Conservation (phyloP, 1,140 invertebrate genomes). For the Drosophila paulistorum region DNA sequence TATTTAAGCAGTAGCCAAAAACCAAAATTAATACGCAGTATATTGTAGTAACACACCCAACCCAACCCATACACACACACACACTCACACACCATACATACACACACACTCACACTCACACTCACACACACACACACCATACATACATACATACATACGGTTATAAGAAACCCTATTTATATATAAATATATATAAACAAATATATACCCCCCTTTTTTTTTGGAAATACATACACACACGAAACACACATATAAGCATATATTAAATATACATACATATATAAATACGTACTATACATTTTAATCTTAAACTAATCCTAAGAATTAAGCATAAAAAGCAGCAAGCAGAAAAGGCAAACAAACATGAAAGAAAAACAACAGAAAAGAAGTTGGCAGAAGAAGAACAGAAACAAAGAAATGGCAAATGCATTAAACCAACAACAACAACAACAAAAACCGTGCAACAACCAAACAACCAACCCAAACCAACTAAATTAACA, state of each 20-base stretch:
- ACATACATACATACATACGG: conserved; percentile 36
- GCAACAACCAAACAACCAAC: conserved; percentile 23
- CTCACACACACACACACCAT: conserved; percentile 16
- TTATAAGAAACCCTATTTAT: conserved; percentile 53
- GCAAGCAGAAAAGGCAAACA: conserved; percentile 22
- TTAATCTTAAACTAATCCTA: conserved; percentile 67
- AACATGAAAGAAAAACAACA: background rate
- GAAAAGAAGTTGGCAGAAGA: conserved; percentile 14
- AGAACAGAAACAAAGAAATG: background rate
- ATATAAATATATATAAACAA: conserved; percentile 28
- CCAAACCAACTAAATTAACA: conserved; percentile 37
- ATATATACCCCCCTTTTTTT: conserved; percentile 70
- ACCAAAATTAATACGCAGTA: conserved; percentile 72
- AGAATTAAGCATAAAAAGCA: conserved; percentile 27
- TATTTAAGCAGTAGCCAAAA: conserved; percentile 76
- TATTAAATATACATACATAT: conserved; percentile 32
- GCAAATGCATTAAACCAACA: conserved; percentile 30
- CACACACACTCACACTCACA: conserved; percentile 29
- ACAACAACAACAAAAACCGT: background rate
- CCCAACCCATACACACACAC: conserved; percentile 28
- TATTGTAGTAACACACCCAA: conserved; percentile 61
- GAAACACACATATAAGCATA: conserved; percentile 45
- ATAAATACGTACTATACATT: conserved; percentile 69
- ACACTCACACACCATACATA: conserved; percentile 30
- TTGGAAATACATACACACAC: conserved; percentile 18